phyloP scores from a whole-genome alignment of 2,797 vertebrate genomes.

The Calcarius lapponicus region DNA sequence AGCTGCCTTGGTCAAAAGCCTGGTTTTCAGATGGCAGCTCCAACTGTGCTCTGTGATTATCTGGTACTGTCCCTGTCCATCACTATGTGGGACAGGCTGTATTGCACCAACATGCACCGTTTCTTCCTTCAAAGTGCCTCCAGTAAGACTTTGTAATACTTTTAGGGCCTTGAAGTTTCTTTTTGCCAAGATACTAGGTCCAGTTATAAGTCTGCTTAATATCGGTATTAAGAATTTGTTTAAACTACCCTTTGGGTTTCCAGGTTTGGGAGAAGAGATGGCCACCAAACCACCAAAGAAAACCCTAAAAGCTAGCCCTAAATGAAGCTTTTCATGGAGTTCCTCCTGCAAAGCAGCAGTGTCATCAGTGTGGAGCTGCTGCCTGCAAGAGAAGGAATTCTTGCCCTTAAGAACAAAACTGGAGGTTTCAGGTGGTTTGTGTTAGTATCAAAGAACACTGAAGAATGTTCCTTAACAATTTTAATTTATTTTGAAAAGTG shows the following conservation, averaged over 20 bases:
- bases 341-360: background rate
- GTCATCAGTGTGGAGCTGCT: background rate
- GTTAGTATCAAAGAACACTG: background rate
- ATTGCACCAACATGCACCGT: rapidly evolving
- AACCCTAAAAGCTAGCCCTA: background rate
- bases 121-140: background rate
- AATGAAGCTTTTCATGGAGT: background rate
- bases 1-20: background rate
- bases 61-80: background rate
- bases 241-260: background rate
- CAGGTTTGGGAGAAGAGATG: background rate
- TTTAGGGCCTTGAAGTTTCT: background rate
- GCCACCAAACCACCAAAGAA: background rate
- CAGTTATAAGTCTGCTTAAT: background rate
- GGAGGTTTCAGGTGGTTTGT: background rate
- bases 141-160: background rate
- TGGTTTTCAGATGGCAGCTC: background rate
- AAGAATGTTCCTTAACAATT: background rate
- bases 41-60: background rate
- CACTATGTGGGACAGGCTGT: background rate
- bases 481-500: background rate
- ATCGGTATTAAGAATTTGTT: background rate
- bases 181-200: background rate
- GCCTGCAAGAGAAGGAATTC: background rate
- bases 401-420: background rate